Conservation (phyloP, 2,797 vertebrate genomes). For the Oryzias dopingdopingensis region DNA sequence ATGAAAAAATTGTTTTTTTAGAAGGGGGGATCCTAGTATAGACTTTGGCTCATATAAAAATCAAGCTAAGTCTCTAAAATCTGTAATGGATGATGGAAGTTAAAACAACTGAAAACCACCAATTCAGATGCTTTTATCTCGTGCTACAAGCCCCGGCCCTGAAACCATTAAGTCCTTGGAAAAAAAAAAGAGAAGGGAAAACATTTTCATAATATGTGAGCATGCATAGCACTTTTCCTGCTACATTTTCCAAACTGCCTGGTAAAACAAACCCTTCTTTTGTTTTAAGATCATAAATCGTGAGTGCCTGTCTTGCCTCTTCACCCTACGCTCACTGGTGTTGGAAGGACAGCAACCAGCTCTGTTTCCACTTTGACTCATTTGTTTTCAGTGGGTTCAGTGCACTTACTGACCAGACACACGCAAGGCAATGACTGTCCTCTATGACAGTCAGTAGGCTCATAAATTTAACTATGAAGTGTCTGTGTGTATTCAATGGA, state of each 20-base stretch:
- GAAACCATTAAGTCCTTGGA: conserved; percentile 17
- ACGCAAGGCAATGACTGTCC: conserved; percentile 5
- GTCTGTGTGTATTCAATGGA: background rate
- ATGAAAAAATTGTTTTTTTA: background rate
- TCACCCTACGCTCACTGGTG: background rate
- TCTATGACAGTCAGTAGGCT: conserved; percentile 18
- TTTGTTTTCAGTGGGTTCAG: conserved; percentile 16
- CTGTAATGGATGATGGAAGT: conserved; percentile 46
- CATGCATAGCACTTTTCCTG: conserved; percentile 4
- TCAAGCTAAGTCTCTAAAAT: conserved; percentile 11
- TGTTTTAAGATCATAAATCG: background rate
- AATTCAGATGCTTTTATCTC: conserved; percentile 40
- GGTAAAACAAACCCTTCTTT: conserved; percentile 1
- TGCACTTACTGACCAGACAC: conserved; percentile 29
- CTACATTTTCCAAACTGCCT: background rate
- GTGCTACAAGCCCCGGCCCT: conserved; percentile 21
- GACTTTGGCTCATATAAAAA: conserved; percentile 11
- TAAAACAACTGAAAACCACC: conserved; percentile 32
- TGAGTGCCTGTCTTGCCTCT: too few species aligned
- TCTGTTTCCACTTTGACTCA: conserved; percentile 17
- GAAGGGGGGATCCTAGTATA: background rate
- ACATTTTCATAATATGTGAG: conserved; percentile 1
- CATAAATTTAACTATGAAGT: conserved; percentile 12
- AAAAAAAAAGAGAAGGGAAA: conserved; percentile 1
- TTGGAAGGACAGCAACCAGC: conserved; percentile 19